A percentile compares a stretch with the other conserved stretches of the same genome.
Conservation (phyloP, 2,113 vertebrate genomes). For the Aptenodytes forsteri region DNA sequence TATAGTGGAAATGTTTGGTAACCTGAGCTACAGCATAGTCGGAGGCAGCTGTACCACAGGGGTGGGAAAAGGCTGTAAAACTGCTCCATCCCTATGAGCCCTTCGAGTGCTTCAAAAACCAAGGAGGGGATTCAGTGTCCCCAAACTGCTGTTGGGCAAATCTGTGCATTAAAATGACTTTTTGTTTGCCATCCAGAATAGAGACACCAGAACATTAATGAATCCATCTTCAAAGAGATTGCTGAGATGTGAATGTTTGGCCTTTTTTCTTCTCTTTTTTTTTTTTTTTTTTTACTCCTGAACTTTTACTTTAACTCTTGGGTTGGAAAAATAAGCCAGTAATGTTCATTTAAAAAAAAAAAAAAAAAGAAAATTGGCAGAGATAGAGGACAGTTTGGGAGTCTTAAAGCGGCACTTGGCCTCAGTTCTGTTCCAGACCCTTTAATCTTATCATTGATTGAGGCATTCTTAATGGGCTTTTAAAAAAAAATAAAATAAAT, state of each 20-base stretch:
- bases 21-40: background rate
- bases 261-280: background rate
- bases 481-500: background rate
- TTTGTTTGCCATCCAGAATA: background rate
- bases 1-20: background rate
- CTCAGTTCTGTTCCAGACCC: background rate
- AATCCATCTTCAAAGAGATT: background rate
- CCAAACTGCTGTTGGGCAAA: background rate
- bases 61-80: background rate
- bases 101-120: background rate
- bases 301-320: background rate
- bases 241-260: background rate
- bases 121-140: background rate
- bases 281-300: background rate
- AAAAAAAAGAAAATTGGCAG: background rate
- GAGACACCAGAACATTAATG: background rate
- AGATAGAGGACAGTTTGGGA: background rate
- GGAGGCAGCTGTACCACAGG: background rate
- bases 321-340: background rate
- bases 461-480: background rate
- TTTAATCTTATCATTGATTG: background rate
- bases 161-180: background rate
- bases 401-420: background rate
- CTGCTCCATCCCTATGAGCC: background rate
- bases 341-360: background rate